Evolutionary conservation across 2,797 vertebrate genomes (phyloP), one percentile per base, ranked within the genome.

Genomic region (Gila robusta): DNA sequence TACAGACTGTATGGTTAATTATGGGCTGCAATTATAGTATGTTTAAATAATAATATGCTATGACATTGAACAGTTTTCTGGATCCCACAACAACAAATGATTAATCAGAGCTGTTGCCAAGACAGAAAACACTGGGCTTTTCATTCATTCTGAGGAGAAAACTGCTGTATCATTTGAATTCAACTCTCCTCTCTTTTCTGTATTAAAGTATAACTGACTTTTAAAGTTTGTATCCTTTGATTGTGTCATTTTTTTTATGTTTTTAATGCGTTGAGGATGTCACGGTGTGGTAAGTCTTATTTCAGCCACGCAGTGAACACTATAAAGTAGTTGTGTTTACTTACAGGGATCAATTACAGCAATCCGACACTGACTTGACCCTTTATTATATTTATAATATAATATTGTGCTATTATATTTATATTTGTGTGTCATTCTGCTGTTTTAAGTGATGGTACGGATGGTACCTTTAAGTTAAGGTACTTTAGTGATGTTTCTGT

Each of bases 81-180:
- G 26, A 81, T n/a, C 70, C 54, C 21, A 81, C 74, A 87, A 81
- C 79, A 90, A 89, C 91, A 91, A 70, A 79, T 59, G 26, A 82
- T 81, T 59, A 32, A 83, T 81, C 76, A 81, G 86, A 91, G 79
- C 76, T 91, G 82, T 90, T 90, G 90, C 87, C 87, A 91, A 86
- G 90, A 88, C 90, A 81, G 91, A 90, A 92, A 77, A 91, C 92
- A 94, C 92, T 93, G 92, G 90, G 87, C 87, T 93, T 88, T 87
- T 82, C 84, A 84, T 77, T 91, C 88, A 89, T 89, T 80, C 85
- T 87, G 91, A 86, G 91, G 62, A 88, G 83, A 88, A 82, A 78
- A 91, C 90, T 91, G 91, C 91, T 93, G 91, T 89, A 89, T 90
- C 85, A 70, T 95, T 91, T 94, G 92, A 94, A 94, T 85, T 80